Evolutionary conservation across 1,140 invertebrate genomes (phyloP).

Genomic region (Lordiphosa stackelbergi): DNA sequence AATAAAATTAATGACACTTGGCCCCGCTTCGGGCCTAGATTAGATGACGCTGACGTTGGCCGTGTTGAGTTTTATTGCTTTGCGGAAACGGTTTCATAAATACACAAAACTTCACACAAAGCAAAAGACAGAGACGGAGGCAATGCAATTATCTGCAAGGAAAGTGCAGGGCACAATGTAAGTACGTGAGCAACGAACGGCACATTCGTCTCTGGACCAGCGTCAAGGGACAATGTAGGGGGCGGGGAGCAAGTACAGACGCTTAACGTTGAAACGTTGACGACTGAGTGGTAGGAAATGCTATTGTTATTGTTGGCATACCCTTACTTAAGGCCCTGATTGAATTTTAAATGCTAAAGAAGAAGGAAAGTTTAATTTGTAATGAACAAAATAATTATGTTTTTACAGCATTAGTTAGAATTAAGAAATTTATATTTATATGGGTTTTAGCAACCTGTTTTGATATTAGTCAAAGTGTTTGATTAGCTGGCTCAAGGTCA

Average conservation of each 20-base stretch:
- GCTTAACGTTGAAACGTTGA: conserved; percentile 42
- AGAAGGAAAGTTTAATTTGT: too few relatives aligned
- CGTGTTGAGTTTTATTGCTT: conserved; percentile 70
- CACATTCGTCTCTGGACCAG: conserved; percentile 36
- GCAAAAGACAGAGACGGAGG: conserved; percentile 22
- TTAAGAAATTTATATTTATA: too few relatives aligned
- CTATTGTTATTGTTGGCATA: conserved; percentile 45
- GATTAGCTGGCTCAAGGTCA: too few relatives aligned
- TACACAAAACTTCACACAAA: conserved; percentile 48
- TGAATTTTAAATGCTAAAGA: too few relatives aligned
- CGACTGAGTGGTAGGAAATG: conserved; percentile 42
- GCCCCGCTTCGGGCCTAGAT: conserved; percentile 57
- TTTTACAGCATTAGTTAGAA: too few relatives aligned
- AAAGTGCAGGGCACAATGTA: conserved; percentile 40
- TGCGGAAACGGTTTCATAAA: conserved; percentile 73
- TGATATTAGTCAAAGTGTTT: too few relatives aligned
- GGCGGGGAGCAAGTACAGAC: conserved; percentile 21
- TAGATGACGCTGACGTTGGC: conserved; percentile 58
- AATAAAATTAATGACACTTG: conserved; percentile 73
- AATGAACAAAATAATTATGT: too few relatives aligned
- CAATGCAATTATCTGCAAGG: conserved; percentile 69
- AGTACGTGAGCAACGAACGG: conserved; percentile 51
- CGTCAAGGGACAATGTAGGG: conserved; percentile 1
- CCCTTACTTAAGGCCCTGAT: conserved; percentile 2
- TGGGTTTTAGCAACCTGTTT: too few relatives aligned